Percentiles rank a stretch among this genome's conserved stretches.
These are phyloP conservation scores for Cheirogaleus major DNA, from an alignment of 2,797 vertebrate genomes.

Conservation along the genomic window DNA sequence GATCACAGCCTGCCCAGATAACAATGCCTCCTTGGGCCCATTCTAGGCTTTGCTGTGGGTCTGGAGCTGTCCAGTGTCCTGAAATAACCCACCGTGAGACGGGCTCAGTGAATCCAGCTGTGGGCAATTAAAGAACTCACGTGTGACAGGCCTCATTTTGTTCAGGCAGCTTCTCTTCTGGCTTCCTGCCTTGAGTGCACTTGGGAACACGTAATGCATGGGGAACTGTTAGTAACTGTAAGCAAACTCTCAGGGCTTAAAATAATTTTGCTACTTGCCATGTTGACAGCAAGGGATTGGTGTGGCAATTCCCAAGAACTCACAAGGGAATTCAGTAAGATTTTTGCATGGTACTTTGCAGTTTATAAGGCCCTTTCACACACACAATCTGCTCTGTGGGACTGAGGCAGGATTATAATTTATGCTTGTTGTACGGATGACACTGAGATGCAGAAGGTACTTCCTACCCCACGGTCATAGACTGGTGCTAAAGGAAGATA, in stretches of 20 bases:
- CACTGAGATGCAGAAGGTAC: not conserved
- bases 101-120: conserved; percentile 30
- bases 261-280: not conserved
- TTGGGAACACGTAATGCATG: not conserved
- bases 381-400: not conserved
- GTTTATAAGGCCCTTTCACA: not conserved
- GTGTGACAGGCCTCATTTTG: not conserved
- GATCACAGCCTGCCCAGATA: not conserved
- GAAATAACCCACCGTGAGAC: not conserved
- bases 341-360: not conserved
- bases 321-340: not conserved
- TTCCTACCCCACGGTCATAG: not conserved
- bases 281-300: not conserved
- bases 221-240: conserved; percentile 10
- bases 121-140: not conserved
- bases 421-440: not conserved
- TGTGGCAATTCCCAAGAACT: not conserved
- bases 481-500: not conserved
- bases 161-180: conserved; percentile 54
- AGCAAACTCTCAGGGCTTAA: not conserved
- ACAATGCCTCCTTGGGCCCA: not conserved
- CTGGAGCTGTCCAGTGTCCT: not conserved
- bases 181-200: conserved; percentile 27
- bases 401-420: not conserved
- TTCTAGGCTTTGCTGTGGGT: not conserved